Evolutionary conservation across 2,113 vertebrate species (phyloP), one percentile per base, ranked within the genome.

Genomic region (Irena cyanogastra): DNA sequence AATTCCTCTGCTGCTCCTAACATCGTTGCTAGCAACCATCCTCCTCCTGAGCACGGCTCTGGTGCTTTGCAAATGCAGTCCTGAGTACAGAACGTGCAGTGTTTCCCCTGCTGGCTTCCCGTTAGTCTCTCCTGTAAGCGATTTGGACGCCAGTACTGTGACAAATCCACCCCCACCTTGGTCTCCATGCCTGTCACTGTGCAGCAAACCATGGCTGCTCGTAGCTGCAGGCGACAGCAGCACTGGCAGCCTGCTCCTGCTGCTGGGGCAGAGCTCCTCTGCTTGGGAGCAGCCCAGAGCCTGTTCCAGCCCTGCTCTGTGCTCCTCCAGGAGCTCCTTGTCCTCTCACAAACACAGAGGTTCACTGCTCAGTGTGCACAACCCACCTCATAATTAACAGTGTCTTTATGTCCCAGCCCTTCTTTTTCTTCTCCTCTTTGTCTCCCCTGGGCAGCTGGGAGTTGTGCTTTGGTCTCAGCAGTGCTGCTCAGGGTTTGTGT

Each of bases 141-240:
- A 89, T 83, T 89, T 93, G 95, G 88, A 94, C 56, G 60, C 41
- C 9, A 64, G 1, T 4, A 94, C 94, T 86, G 94, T 93, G 84
- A 93, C 95, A 89, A 97, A 97, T 86, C 41, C 71, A 64, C 16
- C 61, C 77, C 60, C 86, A 95, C 93, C 86, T 85, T 76, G 91
- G 59, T 81, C 85, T 96, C 75, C 92, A 92, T 94, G 93, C 87
- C 82, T 97, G 95, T 96, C 95, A 90, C n/a, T 45, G 16, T 16
- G 50, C 75, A 89, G 64, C 69, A 87, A 90, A 92, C 74, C 87
- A 75, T 74, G 69, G 92, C 86, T 64, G 65, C 60, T 83, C 12
- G 1, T 63, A 57, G 84, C 91, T 70, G 72, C 37, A 47, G 93
- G 94, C 22, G 2, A 79, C 79, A 87, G 80, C 52, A 56, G 64